Percentiles rank a stretch among this genome's conserved stretches.
These are phyloP conservation scores for Herpetotheres cachinnans DNA, from an alignment of 2,113 vertebrate species.

Conservation along the genomic window DNA sequence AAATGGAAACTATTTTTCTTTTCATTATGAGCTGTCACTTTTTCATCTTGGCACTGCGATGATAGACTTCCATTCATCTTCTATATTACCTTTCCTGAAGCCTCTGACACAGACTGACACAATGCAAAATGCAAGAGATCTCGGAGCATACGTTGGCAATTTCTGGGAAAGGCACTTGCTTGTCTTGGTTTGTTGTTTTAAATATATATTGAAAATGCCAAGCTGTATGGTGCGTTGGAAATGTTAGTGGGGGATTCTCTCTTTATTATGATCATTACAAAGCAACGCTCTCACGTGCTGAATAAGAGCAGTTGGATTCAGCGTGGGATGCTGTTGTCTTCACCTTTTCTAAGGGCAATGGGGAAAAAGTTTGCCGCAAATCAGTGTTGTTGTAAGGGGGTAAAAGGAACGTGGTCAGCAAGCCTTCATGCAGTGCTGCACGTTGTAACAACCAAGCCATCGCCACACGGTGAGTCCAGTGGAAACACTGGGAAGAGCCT, in stretches of 20 bases:
- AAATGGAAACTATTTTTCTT: constrained; percentile 91
- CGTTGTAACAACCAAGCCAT: not conserved
- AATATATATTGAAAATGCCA: constrained; percentile 73
- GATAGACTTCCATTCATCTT: constrained; percentile 89
- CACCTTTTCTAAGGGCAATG: not conserved
- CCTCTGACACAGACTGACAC: constrained; percentile 82
- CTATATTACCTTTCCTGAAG: constrained; percentile 83
- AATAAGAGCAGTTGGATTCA: constrained; percentile 4
- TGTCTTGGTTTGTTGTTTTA: constrained; percentile 76
- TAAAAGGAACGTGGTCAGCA: not conserved
- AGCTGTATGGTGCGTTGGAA: not conserved
- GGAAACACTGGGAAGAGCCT: not conserved
- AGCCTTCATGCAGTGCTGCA: not conserved
- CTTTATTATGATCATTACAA: constrained; percentile 49
- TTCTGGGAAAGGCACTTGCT: constrained; percentile 64
- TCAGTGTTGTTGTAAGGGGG: not conserved
- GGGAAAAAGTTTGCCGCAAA: constrained; percentile 36
- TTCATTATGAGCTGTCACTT: constrained; percentile 88
- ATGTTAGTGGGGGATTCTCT: constrained; percentile 52
- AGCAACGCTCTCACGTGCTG: not conserved
- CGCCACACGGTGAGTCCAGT: not conserved
- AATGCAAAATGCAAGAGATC: constrained; percentile 81
- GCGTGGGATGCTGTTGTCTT: not conserved
- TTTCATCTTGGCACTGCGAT: constrained; percentile 83
- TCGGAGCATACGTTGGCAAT: constrained; percentile 72